A percentile compares a stretch with the other conserved stretches of the same genome.
phyloP scores from a whole-genome alignment of 1,140 invertebrate species.

The Agrilus planipennis region DNA sequence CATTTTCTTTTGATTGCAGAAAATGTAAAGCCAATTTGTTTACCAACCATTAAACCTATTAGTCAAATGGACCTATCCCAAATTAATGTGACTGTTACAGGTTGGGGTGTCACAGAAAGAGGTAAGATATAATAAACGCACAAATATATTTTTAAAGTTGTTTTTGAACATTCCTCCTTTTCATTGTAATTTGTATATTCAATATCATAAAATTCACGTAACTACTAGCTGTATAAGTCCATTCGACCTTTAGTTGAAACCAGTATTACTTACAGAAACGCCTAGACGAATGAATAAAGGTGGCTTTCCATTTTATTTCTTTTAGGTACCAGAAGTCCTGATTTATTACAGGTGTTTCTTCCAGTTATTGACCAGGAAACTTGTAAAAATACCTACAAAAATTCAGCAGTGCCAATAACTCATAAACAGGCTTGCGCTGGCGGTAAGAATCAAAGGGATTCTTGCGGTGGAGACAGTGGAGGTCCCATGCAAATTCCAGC shows the following conservation, averaged over 20 bases:
- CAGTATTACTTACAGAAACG: too few relatives aligned
- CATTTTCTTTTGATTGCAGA: constrained; percentile 20
- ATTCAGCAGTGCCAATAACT: constrained; percentile 30
- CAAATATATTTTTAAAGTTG: too few relatives aligned
- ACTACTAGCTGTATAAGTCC: too few relatives aligned
- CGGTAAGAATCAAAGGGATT: constrained; percentile 35
- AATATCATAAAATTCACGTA: too few relatives aligned
- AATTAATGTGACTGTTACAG: constrained; percentile 37
- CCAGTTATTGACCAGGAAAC: constrained; percentile 33
- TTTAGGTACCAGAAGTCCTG: constrained; percentile 27
- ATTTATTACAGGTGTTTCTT: constrained; percentile 40
- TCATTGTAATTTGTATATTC: too few relatives aligned
- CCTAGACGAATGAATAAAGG: too few relatives aligned
- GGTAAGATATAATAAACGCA: too few relatives aligned
- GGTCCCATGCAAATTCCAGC: constrained; percentile 26
- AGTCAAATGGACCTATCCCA: constrained; percentile 22
- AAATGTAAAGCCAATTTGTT: constrained; percentile 43
- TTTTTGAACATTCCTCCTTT: too few relatives aligned
- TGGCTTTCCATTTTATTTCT: not conserved
- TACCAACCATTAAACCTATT: constrained; percentile 35
- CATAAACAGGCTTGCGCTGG: constrained; percentile 49
- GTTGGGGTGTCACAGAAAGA: constrained; percentile 47
- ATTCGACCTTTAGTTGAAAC: too few relatives aligned
- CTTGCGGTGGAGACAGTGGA: constrained; percentile 37
- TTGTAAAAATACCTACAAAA: constrained; percentile 28